Evolutionary conservation across 2,113 vertebrate genomes (phyloP).

Genomic region (Misgurnus mizolepis): DNA sequence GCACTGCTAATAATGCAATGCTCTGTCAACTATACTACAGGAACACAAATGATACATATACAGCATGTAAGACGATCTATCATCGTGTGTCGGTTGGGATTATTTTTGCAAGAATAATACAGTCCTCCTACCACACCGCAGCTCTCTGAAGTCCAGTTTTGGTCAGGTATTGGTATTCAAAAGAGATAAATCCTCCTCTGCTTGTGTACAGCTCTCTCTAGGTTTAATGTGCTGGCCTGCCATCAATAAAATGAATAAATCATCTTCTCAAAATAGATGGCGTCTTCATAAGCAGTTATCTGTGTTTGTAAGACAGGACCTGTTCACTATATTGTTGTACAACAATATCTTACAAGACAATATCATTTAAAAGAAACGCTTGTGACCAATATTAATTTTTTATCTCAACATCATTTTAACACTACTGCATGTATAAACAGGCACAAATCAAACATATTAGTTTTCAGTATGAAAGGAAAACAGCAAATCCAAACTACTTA

Average conservation of each 20-base stretch:
- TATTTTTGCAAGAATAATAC: background rate
- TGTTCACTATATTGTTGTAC: background rate
- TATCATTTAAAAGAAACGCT: background rate
- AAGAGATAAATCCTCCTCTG: background rate
- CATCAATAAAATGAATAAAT: constrained; percentile 29
- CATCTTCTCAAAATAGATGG: constrained; percentile 14
- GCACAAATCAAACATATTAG: background rate
- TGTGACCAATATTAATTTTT: background rate
- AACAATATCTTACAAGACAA: background rate
- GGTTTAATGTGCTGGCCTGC: background rate
- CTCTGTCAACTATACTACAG: too few relatives aligned
- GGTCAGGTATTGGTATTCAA: background rate
- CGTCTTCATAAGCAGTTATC: background rate
- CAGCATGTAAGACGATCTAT: too few relatives aligned
- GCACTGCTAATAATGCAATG: too few relatives aligned
- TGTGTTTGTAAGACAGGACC: background rate
- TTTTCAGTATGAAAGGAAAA: too few relatives aligned
- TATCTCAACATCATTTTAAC: background rate
- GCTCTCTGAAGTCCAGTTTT: background rate
- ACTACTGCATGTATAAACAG: background rate
- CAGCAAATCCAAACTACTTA: too few relatives aligned
- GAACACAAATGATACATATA: too few relatives aligned
- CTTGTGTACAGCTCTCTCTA: background rate
- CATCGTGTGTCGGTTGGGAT: too few relatives aligned
- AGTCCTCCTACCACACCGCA: constrained; percentile 1